phyloP scores from a whole-genome alignment of 2,888 invertebrate genomes.

The Coelinius sp. region DNA sequence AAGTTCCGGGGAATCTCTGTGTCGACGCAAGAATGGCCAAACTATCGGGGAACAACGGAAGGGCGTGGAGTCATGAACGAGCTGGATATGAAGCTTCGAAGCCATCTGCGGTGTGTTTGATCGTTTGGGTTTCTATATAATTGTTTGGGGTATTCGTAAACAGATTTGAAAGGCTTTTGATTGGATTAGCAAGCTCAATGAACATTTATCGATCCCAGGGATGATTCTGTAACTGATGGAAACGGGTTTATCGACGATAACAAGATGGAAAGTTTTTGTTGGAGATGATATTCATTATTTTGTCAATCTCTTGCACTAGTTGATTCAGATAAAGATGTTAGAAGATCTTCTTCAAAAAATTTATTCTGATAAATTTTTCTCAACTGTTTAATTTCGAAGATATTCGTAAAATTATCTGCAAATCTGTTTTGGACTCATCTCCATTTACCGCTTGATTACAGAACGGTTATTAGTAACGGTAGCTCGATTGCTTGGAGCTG shows the following conservation, averaged over 20 bases:
- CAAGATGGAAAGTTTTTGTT: neutral
- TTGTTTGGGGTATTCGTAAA: neutral
- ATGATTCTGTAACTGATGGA: neutral
- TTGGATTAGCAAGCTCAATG: neutral
- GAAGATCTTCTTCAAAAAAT: too few species aligned
- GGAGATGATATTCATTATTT: too few species aligned
- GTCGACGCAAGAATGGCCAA: conserved; percentile 49
- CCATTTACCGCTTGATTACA: too few species aligned
- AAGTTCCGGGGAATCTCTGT: conserved; percentile 10
- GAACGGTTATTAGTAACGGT: too few species aligned
- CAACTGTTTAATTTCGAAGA: too few species aligned
- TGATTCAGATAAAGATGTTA: too few species aligned
- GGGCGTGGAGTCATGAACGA: conserved; percentile 57
- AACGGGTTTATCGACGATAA: neutral
- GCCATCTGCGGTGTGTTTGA: conserved; percentile 5
- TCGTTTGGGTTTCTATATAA: neutral
- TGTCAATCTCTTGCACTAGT: too few species aligned
- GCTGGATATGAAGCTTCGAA: neutral
- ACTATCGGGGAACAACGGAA: conserved; percentile 58
- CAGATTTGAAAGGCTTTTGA: neutral
- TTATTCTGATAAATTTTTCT: too few species aligned
- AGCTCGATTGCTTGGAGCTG: too few species aligned
- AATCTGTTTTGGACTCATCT: too few species aligned
- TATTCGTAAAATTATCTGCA: too few species aligned
- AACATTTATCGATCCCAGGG: neutral